These are phyloP conservation scores for Heliconius charithonia DNA, from an alignment of 2,888 invertebrate species.

Conservation along the genomic window DNA sequence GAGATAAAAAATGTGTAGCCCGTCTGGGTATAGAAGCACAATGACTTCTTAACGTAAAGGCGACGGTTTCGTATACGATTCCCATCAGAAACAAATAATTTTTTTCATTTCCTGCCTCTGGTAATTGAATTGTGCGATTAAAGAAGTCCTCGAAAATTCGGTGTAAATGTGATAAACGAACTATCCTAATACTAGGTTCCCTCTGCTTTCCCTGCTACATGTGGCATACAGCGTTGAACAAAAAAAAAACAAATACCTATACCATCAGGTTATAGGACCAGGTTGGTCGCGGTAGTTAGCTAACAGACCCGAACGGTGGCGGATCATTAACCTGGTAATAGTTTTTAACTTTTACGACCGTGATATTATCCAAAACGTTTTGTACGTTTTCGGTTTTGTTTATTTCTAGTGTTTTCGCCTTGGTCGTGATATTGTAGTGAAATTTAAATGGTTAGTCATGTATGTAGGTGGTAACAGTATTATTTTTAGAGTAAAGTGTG, in stretches of 20 bases:
- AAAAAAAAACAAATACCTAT: conserved; percentile 44
- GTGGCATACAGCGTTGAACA: neutral
- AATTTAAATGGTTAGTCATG: neutral
- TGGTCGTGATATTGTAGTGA: neutral
- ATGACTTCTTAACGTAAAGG: neutral
- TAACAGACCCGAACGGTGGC: conserved; percentile 13
- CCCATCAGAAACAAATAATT: neutral
- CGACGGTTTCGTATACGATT: neutral
- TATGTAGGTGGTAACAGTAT: neutral
- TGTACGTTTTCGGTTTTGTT: neutral
- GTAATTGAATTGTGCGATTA: neutral
- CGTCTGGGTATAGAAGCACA: neutral
- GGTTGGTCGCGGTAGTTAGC: conserved; percentile 55
- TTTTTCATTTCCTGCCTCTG: neutral
- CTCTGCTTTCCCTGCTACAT: neutral
- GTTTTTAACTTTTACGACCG: conserved; percentile 7
- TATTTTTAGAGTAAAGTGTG: neutral
- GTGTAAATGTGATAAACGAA: neutral
- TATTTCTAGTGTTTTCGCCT: neutral
- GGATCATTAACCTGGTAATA: neutral
- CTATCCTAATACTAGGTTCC: neutral
- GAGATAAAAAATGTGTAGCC: too few relatives aligned
- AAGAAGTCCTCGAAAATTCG: neutral
- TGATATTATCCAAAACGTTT: neutral
- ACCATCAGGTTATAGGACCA: too few relatives aligned